These are phyloP conservation scores for Amphilophus citrinellus DNA, from an alignment of 2,113 vertebrate species.

Conservation along the genomic window DNA sequence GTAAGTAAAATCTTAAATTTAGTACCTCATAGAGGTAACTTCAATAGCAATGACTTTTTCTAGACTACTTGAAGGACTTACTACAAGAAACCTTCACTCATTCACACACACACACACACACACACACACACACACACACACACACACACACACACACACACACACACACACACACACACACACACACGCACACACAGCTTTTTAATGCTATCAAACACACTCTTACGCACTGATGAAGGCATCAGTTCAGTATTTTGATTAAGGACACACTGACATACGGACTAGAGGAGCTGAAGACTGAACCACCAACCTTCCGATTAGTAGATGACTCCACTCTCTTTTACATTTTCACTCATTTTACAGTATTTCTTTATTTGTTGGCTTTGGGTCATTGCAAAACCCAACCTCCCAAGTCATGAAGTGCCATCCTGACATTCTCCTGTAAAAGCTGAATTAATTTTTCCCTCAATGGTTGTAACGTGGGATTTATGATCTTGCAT, in stretches of 20 bases:
- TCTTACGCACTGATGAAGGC: not conserved
- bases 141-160: accelerated
- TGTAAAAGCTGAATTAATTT: not conserved
- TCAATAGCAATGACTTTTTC: not conserved
- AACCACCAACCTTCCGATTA: not conserved
- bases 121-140: no score
- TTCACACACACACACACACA: not conserved
- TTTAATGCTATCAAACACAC: not conserved
- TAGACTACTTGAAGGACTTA: not conserved
- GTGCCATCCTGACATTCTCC: not conserved
- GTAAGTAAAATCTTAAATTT: not conserved
- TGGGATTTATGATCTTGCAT: not conserved
- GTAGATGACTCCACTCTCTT: not conserved
- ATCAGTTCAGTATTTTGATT: not conserved
- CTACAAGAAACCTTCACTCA: not conserved
- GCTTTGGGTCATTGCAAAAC: slow-evolving; percentile 6
- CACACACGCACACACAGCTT: not conserved
- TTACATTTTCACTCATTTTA: not conserved
- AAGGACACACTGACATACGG: not conserved
- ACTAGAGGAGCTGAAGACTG: not conserved
- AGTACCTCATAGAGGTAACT: not conserved
- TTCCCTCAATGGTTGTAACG: not conserved
- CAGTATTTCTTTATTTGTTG: not conserved
- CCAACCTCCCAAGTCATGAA: not conserved
- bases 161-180: no score